Evolutionary conservation across 2,113 vertebrate genomes (phyloP), one percentile per base, ranked within the genome.

Genomic region (Albula goreensis): DNA sequence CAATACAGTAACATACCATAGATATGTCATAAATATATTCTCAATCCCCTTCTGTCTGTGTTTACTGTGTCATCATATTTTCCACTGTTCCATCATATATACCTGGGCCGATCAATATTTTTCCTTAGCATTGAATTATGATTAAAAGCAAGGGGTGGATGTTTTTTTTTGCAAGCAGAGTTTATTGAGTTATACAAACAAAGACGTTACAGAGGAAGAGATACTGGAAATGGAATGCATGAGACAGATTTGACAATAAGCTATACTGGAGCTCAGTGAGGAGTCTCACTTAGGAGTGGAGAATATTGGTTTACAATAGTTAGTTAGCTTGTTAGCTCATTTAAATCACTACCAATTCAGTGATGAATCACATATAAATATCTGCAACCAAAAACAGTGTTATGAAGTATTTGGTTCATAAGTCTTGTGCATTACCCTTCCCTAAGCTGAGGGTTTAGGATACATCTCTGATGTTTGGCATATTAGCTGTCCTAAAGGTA

Each of bases 361-460:
- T 89, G 85, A 90, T 87, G 88, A 89, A 90, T 88, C 86, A 80
- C 86, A 87, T 85, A 50, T 87, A 87, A 83, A 90, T 87, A 88
- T 91, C 88, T 81, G 90, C 88, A 87, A 86, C 88, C 41, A 80
- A 88, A 90, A 90, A 89, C 83, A 88, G 89, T 90, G 89, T 89
- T 90, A 89, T 89, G 89, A 88, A 41, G 31, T 90, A 89, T 89
- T 87, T 66, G 86, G 87, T 87, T 89, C 31, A 41, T 41, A 41
- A 41, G 0, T 41, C 1, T 0, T 41, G 31, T 41, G 31, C 31
- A 41, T 41, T 41, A 41, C 31, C 79, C 83, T 88, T 86, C 81
- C 70, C 83, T 87, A 85, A 86, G 51, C 88, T 89, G 12, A 56
- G 10, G 63, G 78, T 88, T 60, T 66, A 83, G 85, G 86, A 78